Evolutionary conservation across 2,797 vertebrate genomes (phyloP).

Genomic region (Threskiornis aethiopicus): DNA sequence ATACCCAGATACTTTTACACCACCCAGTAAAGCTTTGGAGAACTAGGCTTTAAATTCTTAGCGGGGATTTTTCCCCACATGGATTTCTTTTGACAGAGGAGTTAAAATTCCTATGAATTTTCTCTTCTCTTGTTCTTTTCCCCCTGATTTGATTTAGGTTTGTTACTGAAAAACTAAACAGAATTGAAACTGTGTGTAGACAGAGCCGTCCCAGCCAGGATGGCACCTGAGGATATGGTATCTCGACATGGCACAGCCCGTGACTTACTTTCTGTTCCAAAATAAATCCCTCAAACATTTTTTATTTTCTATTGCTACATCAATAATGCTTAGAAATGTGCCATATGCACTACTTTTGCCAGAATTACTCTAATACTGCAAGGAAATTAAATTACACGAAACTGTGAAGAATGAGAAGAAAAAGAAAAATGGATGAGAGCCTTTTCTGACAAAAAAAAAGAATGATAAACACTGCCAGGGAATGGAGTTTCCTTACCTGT

Average conservation of each 20-base stretch:
- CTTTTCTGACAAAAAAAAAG: not conserved
- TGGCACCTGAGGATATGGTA: not conserved
- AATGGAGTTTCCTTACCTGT: not conserved
- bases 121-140: not conserved
- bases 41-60: not conserved
- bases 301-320: not conserved
- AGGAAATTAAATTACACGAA: not conserved
- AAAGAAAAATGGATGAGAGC: not conserved
- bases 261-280: not conserved
- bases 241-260: not conserved
- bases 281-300: not conserved
- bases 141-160: not conserved
- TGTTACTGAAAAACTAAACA: not conserved
- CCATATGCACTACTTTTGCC: not conserved
- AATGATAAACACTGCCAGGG: not conserved
- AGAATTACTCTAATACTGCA: not conserved
- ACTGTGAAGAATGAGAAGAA: not conserved
- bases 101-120: not conserved
- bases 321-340: not conserved
- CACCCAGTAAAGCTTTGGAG: not conserved
- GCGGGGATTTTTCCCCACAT: not conserved
- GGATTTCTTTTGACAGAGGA: not conserved
- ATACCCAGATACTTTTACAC: not conserved
- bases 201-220: not conserved
- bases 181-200: not conserved